A percentile compares a stretch with the other conserved stretches of the same genome.
Evolutionary conservation across 1,140 invertebrate species (phyloP).

Genomic region (Maniola jurtina): DNA sequence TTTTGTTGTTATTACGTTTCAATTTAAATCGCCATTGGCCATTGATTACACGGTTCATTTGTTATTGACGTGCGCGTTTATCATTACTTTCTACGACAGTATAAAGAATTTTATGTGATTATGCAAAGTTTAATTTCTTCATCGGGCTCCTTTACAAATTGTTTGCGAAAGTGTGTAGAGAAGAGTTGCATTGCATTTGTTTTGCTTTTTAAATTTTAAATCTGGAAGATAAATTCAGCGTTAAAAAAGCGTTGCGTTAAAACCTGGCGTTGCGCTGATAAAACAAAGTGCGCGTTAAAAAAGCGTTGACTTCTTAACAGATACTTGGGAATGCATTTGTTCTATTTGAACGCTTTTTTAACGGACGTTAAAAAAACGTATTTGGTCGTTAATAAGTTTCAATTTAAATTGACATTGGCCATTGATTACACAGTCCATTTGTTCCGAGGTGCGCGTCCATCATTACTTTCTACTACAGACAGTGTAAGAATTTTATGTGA

Average conservation of each 20-base stretch:
- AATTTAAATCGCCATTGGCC: constrained; percentile 37
- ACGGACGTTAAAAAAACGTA: too few species aligned
- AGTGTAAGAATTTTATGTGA: constrained; percentile 8
- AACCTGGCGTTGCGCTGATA: too few species aligned
- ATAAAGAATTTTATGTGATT: constrained; percentile 43
- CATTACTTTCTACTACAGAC: background rate
- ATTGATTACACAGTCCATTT: constrained; percentile 3
- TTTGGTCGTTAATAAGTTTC: constrained; percentile 28
- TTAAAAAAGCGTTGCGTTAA: too few species aligned
- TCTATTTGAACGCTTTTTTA: too few species aligned
- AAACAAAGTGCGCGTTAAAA: too few species aligned
- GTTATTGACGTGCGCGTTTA: constrained; percentile 32
- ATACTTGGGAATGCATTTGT: too few species aligned
- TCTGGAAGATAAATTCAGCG: too few species aligned
- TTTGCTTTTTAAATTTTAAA: too few species aligned
- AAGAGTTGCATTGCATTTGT: too few species aligned
- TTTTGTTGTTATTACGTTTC: constrained; percentile 30
- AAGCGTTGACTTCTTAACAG: too few species aligned
- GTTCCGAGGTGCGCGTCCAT: background rate
- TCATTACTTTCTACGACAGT: constrained; percentile 41
- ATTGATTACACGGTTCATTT: constrained; percentile 41
- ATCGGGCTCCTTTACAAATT: background rate
- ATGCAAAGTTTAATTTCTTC: constrained; percentile 51
- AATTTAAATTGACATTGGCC: constrained; percentile 36
- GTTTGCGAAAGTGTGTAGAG: background rate